phyloP scores from a whole-genome alignment of 2,888 invertebrate genomes.

The Ethmia dodecea region DNA sequence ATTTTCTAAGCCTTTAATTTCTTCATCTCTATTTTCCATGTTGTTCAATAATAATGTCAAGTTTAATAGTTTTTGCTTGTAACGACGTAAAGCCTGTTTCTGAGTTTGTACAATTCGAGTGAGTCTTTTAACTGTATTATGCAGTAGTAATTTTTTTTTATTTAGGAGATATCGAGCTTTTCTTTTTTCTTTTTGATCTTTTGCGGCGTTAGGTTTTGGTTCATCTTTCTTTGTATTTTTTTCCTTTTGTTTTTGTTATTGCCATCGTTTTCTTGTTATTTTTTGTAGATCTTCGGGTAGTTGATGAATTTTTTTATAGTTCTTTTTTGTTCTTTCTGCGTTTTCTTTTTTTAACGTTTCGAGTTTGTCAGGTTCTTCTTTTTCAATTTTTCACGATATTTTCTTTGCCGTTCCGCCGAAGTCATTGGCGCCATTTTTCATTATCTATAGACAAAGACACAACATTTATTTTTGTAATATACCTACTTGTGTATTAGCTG shows the following conservation, averaged over 20 bases:
- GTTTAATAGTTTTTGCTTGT: not conserved
- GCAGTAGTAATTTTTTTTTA: not conserved
- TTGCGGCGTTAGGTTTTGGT: not conserved
- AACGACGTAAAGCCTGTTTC: not conserved
- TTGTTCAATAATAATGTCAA: not conserved
- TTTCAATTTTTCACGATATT: conserved; percentile 2
- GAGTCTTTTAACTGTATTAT: not conserved
- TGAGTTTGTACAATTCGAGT: not conserved
- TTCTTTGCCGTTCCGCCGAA: conserved; percentile 1
- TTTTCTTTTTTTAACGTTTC: conserved; percentile 2
- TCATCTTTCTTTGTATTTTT: not conserved
- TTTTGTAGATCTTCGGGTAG: not conserved
- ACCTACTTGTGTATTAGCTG: too few species aligned
- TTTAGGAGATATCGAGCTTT: not conserved
- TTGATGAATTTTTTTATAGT: not conserved
- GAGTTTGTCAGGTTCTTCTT: not conserved
- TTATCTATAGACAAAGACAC: not conserved
- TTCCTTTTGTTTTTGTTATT: not conserved
- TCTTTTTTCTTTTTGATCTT: not conserved
- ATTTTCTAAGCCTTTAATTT: not conserved
- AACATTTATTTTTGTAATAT: too few species aligned
- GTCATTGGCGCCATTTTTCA: conserved; percentile 3
- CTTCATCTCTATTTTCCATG: not conserved
- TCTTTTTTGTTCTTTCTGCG: conserved; percentile 1
- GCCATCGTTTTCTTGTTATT: not conserved